A percentile compares a stretch with the other conserved stretches of the same genome.
phyloP scores from a whole-genome alignment of 2,888 invertebrate species.

The Phanerotoma sp. region DNA sequence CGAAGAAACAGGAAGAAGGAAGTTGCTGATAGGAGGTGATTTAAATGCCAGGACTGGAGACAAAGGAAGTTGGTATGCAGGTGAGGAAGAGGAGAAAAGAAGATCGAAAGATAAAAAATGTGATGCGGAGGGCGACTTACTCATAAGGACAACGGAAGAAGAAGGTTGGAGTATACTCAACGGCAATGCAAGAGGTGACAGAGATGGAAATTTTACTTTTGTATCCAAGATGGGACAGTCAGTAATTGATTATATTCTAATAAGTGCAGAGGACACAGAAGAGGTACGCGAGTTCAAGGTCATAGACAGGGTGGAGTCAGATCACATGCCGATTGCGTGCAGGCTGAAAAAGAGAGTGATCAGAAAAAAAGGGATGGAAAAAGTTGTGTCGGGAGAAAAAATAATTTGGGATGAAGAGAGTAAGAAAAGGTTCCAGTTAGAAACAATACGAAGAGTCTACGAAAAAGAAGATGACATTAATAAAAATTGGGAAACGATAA shows the following conservation, averaged over 20 bases:
- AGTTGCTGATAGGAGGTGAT: slow-evolving; percentile 17
- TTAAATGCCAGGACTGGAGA: slow-evolving; percentile 23
- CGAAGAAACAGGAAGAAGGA: neutral
- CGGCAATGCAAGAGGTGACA: too few species aligned
- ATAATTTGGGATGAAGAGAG: neutral
- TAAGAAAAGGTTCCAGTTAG: neutral
- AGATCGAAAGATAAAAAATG: slow-evolving; percentile 23
- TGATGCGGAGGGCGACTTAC: slow-evolving; percentile 19
- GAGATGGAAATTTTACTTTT: slow-evolving; percentile 26
- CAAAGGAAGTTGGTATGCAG: neutral
- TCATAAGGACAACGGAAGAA: slow-evolving; percentile 17
- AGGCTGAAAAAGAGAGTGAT: neutral
- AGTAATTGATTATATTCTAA: too few species aligned
- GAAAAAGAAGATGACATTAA: too few species aligned
- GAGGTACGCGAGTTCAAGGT: too few species aligned
- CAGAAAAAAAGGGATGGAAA: neutral
- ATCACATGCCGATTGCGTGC: too few species aligned
- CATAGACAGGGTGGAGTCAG: too few species aligned
- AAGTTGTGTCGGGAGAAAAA: neutral
- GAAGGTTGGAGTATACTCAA: too few species aligned
- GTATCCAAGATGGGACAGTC: slow-evolving; percentile 11
- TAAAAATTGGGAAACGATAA: neutral
- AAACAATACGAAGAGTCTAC: neutral
- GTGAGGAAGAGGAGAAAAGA: neutral
- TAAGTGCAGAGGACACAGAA: too few species aligned